Evolutionary conservation across 2,113 vertebrate species (phyloP).

Genomic region (Lonchura striata): DNA sequence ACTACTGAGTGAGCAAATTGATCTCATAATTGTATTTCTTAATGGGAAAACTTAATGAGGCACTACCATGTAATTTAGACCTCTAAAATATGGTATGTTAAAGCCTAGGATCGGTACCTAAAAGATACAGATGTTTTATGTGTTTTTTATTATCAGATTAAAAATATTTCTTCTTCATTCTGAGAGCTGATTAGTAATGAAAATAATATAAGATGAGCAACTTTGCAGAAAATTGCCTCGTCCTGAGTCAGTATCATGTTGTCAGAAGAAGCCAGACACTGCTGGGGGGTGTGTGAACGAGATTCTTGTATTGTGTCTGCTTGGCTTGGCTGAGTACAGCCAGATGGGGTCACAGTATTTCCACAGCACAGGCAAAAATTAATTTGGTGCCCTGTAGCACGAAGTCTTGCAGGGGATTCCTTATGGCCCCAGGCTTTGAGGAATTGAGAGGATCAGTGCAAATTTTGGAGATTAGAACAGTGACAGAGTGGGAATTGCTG

Average conservation of each 20-base stretch:
- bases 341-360: background rate
- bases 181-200: background rate
- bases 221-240: background rate
- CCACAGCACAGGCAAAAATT: background rate
- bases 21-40: background rate
- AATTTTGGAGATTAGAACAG: background rate
- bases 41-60: background rate
- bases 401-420: background rate
- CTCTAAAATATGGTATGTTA: background rate
- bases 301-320: background rate
- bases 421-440: background rate
- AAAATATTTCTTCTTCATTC: background rate
- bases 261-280: background rate
- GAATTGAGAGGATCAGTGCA: background rate
- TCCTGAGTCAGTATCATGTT: background rate
- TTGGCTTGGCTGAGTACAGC: background rate
- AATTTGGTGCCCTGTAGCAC: background rate
- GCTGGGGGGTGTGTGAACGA: background rate
- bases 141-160: background rate
- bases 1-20: background rate
- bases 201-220: background rate
- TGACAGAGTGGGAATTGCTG: background rate
- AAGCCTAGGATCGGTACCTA: background rate
- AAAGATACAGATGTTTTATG: background rate
- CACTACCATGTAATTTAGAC: background rate